Evolutionary conservation across 2,797 vertebrate genomes (phyloP).

Genomic region (Sebastiscus albofasciatus): DNA sequence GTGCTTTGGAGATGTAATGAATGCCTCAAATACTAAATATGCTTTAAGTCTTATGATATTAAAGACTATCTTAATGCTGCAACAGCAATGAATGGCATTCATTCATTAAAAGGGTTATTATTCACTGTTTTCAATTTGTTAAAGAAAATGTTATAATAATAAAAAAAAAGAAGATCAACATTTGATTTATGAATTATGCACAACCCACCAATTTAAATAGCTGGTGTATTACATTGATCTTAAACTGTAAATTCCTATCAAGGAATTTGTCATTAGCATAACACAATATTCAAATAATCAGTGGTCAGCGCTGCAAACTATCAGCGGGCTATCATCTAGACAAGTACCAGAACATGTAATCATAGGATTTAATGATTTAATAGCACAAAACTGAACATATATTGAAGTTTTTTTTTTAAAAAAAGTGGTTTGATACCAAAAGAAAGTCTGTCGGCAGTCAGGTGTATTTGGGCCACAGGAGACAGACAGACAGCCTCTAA

Average conservation of each 20-base stretch:
- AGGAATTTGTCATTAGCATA: not conserved
- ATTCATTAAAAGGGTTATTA: not conserved
- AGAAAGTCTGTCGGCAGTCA: not conserved
- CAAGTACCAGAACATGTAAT: not conserved
- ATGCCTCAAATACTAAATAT: conserved; percentile 4
- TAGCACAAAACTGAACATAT: not conserved
- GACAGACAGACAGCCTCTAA: not conserved
- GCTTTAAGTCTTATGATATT: conserved; percentile 14
- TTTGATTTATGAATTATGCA: not conserved
- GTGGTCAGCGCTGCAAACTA: not conserved
- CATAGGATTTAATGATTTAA: not conserved
- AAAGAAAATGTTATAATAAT: not conserved
- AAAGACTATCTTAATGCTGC: not conserved
- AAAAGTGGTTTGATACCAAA: not conserved
- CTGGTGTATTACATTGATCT: not conserved
- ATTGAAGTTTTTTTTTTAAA: not conserved
- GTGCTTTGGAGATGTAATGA: conserved; percentile 11
- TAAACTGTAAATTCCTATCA: not conserved
- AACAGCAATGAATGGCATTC: not conserved
- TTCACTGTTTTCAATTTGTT: not conserved
- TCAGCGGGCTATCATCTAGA: not conserved
- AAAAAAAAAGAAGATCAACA: not conserved
- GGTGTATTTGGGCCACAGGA: conserved; percentile 6
- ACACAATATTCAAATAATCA: not conserved
- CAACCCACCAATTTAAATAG: conserved; percentile 1